phyloP scores from a whole-genome alignment of 2,888 invertebrate genomes.

The Apotomis betuletana region DNA sequence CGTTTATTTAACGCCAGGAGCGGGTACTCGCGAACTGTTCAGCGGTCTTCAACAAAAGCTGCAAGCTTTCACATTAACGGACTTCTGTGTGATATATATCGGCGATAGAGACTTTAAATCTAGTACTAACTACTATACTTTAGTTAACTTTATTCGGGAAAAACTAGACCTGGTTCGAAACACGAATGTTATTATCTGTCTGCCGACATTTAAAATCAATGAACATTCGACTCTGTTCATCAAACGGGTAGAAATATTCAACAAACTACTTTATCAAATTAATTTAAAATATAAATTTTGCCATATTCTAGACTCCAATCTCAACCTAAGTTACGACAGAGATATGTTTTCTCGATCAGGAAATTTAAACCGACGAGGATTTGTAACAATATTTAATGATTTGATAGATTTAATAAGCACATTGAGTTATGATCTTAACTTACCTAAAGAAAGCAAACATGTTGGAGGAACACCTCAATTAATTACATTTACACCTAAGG shows the following conservation, averaged over 20 bases:
- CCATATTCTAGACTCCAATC: conserved; percentile 6
- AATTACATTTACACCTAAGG: no score
- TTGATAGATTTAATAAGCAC: no score
- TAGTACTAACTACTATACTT: conserved; percentile 4
- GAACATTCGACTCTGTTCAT: neutral
- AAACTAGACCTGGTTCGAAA: conserved; percentile 4
- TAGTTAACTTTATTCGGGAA: neutral
- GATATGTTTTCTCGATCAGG: conserved; percentile 4
- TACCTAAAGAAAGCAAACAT: no score
- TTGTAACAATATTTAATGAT: neutral
- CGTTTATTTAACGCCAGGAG: no score
- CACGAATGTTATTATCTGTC: conserved; percentile 11
- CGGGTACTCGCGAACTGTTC: no score
- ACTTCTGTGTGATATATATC: conserved; percentile 7
- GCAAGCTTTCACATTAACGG: no score
- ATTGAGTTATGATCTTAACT: no score
- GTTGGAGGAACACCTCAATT: no score
- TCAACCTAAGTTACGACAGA: neutral
- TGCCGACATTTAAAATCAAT: conserved; percentile 1
- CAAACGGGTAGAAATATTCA: neutral
- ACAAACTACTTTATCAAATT: no score
- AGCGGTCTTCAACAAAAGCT: no score
- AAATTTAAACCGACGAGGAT: conserved; percentile 1
- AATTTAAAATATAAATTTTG: neutral
- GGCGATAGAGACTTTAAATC: conserved; percentile 12